Evolutionary conservation across 2,113 vertebrate genomes (phyloP).

Genomic region (Sterna hirundo): DNA sequence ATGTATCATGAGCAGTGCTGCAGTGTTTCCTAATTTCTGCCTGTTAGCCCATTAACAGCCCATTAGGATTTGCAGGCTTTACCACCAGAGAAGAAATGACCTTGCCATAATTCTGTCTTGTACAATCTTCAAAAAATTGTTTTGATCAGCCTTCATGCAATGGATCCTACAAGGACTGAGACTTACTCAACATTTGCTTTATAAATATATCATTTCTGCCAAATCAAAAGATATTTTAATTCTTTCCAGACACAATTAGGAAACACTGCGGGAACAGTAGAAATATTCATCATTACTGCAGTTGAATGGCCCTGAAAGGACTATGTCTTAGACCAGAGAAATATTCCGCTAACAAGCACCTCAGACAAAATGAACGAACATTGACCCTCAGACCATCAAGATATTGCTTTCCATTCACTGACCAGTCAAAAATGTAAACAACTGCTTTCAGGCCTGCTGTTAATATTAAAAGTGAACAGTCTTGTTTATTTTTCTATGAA

Average conservation of each 20-base stretch:
- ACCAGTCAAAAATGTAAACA: slow-evolving; percentile 14
- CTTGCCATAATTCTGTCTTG: neutral
- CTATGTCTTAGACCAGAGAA: neutral
- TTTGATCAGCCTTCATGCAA: slow-evolving; percentile 19
- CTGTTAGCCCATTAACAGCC: slow-evolving; percentile 58
- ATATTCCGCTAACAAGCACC: slow-evolving; percentile 31
- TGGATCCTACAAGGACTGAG: neutral
- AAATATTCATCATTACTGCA: neutral
- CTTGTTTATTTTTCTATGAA: slow-evolving; percentile 65
- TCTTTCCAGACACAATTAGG: slow-evolving; percentile 21
- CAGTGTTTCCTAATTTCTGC: slow-evolving; percentile 27
- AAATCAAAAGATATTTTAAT: slow-evolving; percentile 57
- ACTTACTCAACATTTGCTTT: slow-evolving; percentile 33
- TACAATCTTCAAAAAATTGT: slow-evolving; percentile 46
- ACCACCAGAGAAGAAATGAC: slow-evolving; percentile 29
- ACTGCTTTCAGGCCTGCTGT: neutral
- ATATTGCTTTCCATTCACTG: neutral
- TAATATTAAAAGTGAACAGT: slow-evolving; percentile 21
- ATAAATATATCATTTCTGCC: slow-evolving; percentile 54
- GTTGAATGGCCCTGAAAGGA: neutral
- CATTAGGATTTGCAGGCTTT: slow-evolving; percentile 55
- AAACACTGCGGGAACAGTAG: neutral
- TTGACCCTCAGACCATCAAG: neutral
- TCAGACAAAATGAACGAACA: neutral
- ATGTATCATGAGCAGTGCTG: slow-evolving; percentile 24